These are phyloP conservation scores for Drosophila nigrodunni DNA, from an alignment of 1,140 invertebrate species.

Conservation along the genomic window DNA sequence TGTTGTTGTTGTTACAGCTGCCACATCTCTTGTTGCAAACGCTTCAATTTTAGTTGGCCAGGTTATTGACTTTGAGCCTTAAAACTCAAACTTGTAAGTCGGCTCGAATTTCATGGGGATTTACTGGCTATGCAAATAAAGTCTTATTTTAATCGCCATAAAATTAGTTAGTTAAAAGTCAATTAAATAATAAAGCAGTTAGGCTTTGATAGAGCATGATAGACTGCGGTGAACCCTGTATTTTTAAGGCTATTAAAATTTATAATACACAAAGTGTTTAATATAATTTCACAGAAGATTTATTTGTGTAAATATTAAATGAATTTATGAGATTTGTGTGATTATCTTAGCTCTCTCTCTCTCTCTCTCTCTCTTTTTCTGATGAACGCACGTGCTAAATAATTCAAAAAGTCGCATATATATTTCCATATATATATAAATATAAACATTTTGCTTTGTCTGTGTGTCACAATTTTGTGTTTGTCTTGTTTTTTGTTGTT, in stretches of 20 bases:
- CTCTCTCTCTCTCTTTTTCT: constrained; percentile 22
- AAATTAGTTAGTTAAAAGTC: neutral
- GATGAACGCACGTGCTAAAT: constrained; percentile 49
- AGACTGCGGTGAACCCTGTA: no score
- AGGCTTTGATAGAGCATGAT: no score
- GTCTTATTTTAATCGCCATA: neutral
- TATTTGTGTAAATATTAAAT: neutral
- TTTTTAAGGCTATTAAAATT: neutral
- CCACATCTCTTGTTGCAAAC: constrained; percentile 1
- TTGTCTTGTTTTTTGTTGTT: constrained; percentile 9
- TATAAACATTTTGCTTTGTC: constrained; percentile 14
- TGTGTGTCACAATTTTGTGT: constrained; percentile 28
- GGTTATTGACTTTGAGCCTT: constrained; percentile 65
- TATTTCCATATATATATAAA: constrained; percentile 18
- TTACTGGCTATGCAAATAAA: neutral
- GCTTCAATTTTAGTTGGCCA: constrained; percentile 8
- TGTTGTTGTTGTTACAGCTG: constrained; percentile 1
- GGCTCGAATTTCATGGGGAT: constrained; percentile 17
- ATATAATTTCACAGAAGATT: constrained; percentile 4
- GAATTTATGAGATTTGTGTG: constrained; percentile 3
- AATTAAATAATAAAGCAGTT: no score
- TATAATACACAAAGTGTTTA: constrained; percentile 12
- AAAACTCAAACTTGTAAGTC: constrained; percentile 1
- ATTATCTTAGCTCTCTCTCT: constrained; percentile 29
- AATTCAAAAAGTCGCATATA: constrained; percentile 31